A percentile compares a stretch with the other conserved stretches of the same genome.
These are phyloP conservation scores for Acronicta alni DNA, from an alignment of 2,888 invertebrate species.

Conservation along the genomic window DNA sequence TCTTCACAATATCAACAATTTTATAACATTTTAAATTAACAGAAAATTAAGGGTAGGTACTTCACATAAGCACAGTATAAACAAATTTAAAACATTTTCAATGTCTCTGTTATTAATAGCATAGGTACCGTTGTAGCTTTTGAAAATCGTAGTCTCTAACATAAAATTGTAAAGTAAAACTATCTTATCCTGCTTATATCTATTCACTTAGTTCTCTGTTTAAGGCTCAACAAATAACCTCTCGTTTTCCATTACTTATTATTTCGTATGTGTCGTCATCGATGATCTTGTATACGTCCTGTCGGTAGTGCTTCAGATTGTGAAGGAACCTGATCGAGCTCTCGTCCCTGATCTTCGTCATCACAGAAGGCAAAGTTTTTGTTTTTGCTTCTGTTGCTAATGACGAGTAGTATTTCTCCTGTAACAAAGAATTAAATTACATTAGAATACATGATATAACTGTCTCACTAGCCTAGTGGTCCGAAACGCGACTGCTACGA, in stretches of 20 bases:
- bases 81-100: too few relatives aligned
- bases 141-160: slow-evolving; percentile 15
- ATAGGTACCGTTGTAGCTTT: slow-evolving; percentile 10
- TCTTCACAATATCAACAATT: background rate
- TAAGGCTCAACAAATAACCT: slow-evolving; percentile 81
- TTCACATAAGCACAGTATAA: too few relatives aligned
- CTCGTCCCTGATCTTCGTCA: slow-evolving; percentile 92
- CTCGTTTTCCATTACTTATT: slow-evolving; percentile 81
- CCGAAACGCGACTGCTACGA: too few relatives aligned
- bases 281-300: slow-evolving; percentile 91
- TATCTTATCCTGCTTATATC: slow-evolving; percentile 16
- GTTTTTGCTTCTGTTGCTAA: slow-evolving; percentile 91
- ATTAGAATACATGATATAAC: background rate
- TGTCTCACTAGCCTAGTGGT: too few relatives aligned
- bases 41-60: too few relatives aligned
- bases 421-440: slow-evolving; percentile 64
- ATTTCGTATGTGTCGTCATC: slow-evolving; percentile 90
- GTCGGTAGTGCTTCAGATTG: slow-evolving; percentile 91
- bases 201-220: slow-evolving; percentile 19
- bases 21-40: too few relatives aligned
- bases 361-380: slow-evolving; percentile 90
- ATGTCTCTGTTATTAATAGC: too few relatives aligned
- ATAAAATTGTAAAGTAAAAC: slow-evolving; percentile 41
- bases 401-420: slow-evolving; percentile 92
- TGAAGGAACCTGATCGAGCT: slow-evolving; percentile 90